A percentile compares a stretch with the other conserved stretches of the same genome.
These are phyloP conservation scores for Magallana gigas DNA, from an alignment of 1,140 invertebrate species.

Conservation along the genomic window DNA sequence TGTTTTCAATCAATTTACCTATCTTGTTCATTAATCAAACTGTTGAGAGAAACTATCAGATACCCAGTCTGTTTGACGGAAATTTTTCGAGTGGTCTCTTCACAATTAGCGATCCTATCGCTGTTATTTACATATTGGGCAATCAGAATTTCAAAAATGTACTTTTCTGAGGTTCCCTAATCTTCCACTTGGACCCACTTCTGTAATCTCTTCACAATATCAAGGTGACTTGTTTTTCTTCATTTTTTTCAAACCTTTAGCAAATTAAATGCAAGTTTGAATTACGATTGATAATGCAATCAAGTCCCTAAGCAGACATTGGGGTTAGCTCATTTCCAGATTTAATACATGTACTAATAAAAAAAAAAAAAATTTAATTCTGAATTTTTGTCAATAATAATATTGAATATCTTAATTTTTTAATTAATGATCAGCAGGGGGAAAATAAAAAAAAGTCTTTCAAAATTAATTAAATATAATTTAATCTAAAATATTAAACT, in stretches of 20 bases:
- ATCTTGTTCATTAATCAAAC: slow-evolving; percentile 28
- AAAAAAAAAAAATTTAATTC: too few species aligned
- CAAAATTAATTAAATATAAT: too few species aligned
- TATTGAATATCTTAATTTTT: too few species aligned
- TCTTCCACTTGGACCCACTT: not conserved
- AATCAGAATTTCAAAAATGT: slow-evolving; percentile 16
- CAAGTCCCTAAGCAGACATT: too few species aligned
- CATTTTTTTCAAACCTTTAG: not conserved
- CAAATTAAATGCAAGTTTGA: too few species aligned
- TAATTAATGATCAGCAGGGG: too few species aligned
- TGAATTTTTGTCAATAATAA: too few species aligned
- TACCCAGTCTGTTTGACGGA: not conserved
- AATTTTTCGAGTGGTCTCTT: not conserved
- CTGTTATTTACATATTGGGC: slow-evolving; percentile 22
- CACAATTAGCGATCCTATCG: not conserved
- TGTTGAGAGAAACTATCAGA: slow-evolving; percentile 13
- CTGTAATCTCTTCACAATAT: not conserved
- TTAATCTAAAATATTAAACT: too few species aligned
- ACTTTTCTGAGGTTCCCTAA: not conserved
- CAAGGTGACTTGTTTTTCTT: not conserved
- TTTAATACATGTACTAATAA: too few species aligned
- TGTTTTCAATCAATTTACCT: slow-evolving; percentile 36
- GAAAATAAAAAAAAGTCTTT: too few species aligned
- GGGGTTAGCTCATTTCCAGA: too few species aligned
- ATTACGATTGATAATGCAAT: too few species aligned